Evolutionary conservation across 2,888 invertebrate genomes (phyloP).

Genomic region (Callosobruchus maculatus): DNA sequence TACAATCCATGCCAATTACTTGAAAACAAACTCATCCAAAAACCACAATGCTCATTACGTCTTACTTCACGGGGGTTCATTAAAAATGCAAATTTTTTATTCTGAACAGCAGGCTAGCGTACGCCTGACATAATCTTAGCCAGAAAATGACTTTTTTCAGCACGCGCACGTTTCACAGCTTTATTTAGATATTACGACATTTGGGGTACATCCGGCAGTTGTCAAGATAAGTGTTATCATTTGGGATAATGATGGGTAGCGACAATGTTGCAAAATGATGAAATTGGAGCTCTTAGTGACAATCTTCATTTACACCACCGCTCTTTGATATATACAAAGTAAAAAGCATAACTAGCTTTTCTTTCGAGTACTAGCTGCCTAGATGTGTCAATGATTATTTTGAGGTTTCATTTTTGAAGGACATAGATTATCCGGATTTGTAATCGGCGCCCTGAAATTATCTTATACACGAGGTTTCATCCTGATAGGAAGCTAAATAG

Average conservation of each 20-base stretch:
- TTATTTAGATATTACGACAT: background rate
- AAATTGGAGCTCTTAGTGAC: too few species aligned
- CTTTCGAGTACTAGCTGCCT: too few species aligned
- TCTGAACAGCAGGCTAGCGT: constrained; percentile 9
- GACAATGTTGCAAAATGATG: background rate
- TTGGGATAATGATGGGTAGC: background rate
- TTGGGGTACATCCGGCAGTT: background rate
- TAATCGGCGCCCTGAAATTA: too few species aligned
- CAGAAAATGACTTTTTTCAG: background rate
- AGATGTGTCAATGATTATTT: too few species aligned
- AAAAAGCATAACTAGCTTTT: too few species aligned
- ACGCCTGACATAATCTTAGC: background rate
- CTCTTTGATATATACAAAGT: too few species aligned
- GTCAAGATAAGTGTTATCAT: background rate
- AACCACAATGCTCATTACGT: background rate
- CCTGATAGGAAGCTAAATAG: too few species aligned
- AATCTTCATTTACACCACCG: too few species aligned
- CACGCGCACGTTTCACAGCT: background rate
- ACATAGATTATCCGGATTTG: too few species aligned
- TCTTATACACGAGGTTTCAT: too few species aligned
- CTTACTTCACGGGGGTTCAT: background rate
- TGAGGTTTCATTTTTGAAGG: too few species aligned
- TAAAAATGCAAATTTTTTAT: constrained; percentile 7
- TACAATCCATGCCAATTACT: background rate
- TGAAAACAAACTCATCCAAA: background rate